phyloP scores from a whole-genome alignment of 2,888 invertebrate species.

The Morpho helenor region DNA sequence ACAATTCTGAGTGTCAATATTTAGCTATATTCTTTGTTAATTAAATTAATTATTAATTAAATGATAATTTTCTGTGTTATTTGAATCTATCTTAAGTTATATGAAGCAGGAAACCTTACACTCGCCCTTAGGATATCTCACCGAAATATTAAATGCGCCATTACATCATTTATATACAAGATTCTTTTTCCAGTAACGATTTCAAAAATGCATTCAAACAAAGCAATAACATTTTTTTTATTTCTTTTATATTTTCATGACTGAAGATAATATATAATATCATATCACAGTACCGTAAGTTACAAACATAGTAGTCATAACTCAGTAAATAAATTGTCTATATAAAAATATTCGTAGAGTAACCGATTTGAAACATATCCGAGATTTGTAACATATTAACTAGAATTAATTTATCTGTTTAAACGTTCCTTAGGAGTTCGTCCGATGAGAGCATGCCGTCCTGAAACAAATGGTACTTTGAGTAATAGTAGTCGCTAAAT shows the following conservation, averaged over 20 bases:
- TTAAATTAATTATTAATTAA: too few species aligned
- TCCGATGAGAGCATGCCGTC: constrained; percentile 78
- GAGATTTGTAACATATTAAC: constrained; percentile 21
- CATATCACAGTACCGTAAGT: constrained; percentile 68
- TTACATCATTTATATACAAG: constrained; percentile 17
- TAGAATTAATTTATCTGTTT: constrained; percentile 36
- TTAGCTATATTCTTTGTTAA: too few species aligned
- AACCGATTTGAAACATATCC: constrained; percentile 39
- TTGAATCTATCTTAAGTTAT: too few species aligned
- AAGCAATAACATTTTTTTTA: constrained; percentile 1
- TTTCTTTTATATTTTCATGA: constrained; percentile 22
- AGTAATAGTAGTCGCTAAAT: too few species aligned
- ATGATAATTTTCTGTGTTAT: too few species aligned
- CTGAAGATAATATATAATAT: constrained; percentile 39
- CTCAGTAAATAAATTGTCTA: constrained; percentile 33
- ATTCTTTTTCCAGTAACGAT: constrained; percentile 2
- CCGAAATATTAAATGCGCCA: constrained; percentile 12
- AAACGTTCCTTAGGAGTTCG: constrained; percentile 74
- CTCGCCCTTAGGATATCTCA: not conserved
- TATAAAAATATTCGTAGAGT: constrained; percentile 37
- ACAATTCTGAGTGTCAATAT: too few species aligned
- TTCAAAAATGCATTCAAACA: constrained; percentile 4
- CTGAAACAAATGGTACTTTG: constrained; percentile 50
- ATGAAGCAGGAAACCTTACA: too few species aligned
- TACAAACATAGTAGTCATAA: constrained; percentile 36